Evolutionary conservation across 37 sponge, comb jelly and placozoan species (phyloP).

Genomic region (Cliona cf. orientalis): DNA sequence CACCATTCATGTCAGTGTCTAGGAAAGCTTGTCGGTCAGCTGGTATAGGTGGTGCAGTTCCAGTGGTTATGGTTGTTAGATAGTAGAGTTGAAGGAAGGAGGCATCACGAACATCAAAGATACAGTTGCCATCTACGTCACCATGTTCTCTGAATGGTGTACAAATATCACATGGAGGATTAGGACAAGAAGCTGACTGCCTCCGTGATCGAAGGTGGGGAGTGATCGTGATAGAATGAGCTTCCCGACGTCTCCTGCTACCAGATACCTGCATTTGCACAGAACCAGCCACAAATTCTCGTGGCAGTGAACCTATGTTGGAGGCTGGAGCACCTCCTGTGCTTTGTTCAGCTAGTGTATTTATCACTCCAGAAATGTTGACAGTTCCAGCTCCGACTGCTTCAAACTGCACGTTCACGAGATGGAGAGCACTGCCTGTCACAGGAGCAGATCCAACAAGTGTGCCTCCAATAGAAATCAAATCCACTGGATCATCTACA

Average conservation of each 20-base stretch:
- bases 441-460: conserved; percentile 20
- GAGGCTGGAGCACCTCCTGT: background rate
- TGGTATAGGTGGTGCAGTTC: background rate
- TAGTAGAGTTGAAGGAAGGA: conserved; percentile 48
- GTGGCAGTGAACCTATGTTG: conserved; percentile 23
- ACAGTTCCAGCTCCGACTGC: conserved; percentile 37
- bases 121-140: conserved; percentile 78
- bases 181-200: conserved; percentile 20
- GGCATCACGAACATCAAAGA: conserved; percentile 67
- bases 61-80: conserved; percentile 20
- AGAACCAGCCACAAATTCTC: conserved; percentile 60
- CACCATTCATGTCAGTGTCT: conserved; percentile 63
- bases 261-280: conserved; percentile 28
- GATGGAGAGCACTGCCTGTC: conserved; percentile 18
- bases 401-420: conserved; percentile 42
- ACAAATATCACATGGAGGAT: conserved; percentile 45
- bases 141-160: conserved; percentile 48
- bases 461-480: conserved; percentile 55
- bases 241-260: background rate
- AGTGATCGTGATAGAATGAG: background rate
- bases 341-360: conserved; percentile 14
- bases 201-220: background rate
- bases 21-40: conserved; percentile 16
- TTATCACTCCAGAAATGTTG: conserved; percentile 28
- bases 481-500: conserved; percentile 26